A percentile compares a stretch with the other conserved stretches of the same genome.
These are phyloP conservation scores for Galerucella pusilla DNA, from an alignment of 2,888 invertebrate genomes.

Conservation along the genomic window DNA sequence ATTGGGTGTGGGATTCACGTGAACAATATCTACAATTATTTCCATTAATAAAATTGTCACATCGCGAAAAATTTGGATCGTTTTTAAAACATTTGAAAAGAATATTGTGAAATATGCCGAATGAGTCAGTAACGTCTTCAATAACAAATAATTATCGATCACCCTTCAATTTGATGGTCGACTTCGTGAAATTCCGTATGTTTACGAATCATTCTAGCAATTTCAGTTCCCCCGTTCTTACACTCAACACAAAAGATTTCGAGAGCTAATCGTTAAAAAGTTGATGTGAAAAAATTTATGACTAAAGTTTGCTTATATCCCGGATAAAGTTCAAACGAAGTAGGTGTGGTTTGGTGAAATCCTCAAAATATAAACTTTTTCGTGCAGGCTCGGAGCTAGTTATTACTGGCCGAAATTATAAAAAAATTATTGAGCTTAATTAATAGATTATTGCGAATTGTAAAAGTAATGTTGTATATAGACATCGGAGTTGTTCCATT, in stretches of 20 bases:
- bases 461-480: too few relatives aligned
- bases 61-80: too few relatives aligned
- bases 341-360: conserved; percentile 30
- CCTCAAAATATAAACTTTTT: background rate
- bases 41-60: too few relatives aligned
- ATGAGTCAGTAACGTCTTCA: background rate
- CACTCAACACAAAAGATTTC: conserved; percentile 14
- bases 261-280: conserved; percentile 33
- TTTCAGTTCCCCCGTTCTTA: background rate
- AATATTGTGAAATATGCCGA: too few relatives aligned
- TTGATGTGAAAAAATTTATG: conserved; percentile 38
- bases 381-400: background rate
- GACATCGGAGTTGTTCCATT: too few relatives aligned
- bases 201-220: conserved; percentile 2
- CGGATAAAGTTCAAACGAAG: conserved; percentile 22
- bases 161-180: background rate
- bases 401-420: too few relatives aligned
- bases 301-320: conserved; percentile 36
- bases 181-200: conserved; percentile 3
- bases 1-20: too few relatives aligned
- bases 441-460: too few relatives aligned
- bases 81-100: too few relatives aligned
- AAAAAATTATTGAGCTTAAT: too few relatives aligned
- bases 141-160: background rate
- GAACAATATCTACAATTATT: too few relatives aligned